These are phyloP conservation scores for Macrotus californicus DNA, from an alignment of 2,113 vertebrate genomes.

Conservation along the genomic window DNA sequence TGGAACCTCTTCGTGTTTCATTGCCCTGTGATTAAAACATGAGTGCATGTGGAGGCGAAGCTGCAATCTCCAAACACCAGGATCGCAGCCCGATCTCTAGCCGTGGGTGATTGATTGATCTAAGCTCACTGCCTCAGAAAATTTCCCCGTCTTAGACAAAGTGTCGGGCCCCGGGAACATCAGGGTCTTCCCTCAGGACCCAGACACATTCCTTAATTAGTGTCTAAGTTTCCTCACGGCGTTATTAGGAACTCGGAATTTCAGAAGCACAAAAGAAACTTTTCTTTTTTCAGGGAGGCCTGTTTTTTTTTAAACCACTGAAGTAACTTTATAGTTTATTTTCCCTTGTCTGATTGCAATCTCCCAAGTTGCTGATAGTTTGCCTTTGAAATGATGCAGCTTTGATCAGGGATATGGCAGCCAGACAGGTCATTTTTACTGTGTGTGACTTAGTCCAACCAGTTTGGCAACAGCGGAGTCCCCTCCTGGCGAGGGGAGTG, in stretches of 20 bases:
- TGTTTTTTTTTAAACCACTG: slow-evolving; percentile 52
- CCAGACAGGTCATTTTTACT: slow-evolving; percentile 49
- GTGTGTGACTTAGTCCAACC: slow-evolving; percentile 38
- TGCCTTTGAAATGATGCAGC: slow-evolving; percentile 58
- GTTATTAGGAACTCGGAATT: background rate
- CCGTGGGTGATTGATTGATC: background rate
- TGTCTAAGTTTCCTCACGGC: background rate
- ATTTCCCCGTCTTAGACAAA: background rate
- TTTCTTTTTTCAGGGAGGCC: background rate
- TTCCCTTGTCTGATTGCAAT: slow-evolving; percentile 36
- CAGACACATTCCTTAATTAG: background rate
- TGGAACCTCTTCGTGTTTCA: background rate
- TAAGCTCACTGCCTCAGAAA: background rate
- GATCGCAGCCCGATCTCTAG: background rate
- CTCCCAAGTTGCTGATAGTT: slow-evolving; percentile 48
- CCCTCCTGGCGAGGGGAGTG: background rate
- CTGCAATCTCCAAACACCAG: background rate
- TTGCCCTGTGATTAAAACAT: background rate
- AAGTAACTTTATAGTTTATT: slow-evolving; percentile 56
- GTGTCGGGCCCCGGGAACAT: background rate
- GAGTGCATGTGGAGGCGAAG: background rate
- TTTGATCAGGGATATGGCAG: slow-evolving; percentile 62
- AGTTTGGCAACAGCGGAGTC: background rate
- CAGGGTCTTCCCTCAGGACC: background rate
- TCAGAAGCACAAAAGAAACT: slow-evolving; percentile 43